A percentile compares a stretch with the other conserved stretches of the same genome.
These are phyloP conservation scores for Oxyteleia sp. DNA, from an alignment of 2,888 invertebrate species.

Conservation along the genomic window DNA sequence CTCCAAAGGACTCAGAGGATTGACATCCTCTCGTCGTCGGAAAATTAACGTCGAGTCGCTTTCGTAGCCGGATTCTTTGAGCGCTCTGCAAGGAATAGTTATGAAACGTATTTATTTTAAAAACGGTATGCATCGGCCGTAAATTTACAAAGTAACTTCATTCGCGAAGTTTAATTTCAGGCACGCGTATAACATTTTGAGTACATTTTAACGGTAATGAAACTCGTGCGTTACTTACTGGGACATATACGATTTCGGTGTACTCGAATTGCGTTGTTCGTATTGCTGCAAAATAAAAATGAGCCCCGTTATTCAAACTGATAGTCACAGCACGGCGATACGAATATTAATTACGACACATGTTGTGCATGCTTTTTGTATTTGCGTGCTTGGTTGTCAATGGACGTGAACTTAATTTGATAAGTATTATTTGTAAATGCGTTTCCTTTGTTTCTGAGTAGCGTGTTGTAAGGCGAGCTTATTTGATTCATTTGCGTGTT, in stretches of 20 bases:
- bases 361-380: slow-evolving; percentile 70
- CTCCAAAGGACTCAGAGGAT: slow-evolving; percentile 93
- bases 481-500: slow-evolving; percentile 1
- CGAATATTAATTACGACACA: slow-evolving; percentile 64
- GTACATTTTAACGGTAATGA: background rate
- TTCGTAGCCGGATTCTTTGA: slow-evolving; percentile 96
- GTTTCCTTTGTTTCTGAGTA: slow-evolving; percentile 1
- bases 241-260: slow-evolving; percentile 93
- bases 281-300: slow-evolving; percentile 89
- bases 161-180: background rate
- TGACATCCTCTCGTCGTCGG: slow-evolving; percentile 91
- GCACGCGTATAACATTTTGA: background rate
- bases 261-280: slow-evolving; percentile 90
- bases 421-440: slow-evolving; percentile 13
- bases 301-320: slow-evolving; percentile 47
- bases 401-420: slow-evolving; percentile 24
- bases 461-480: background rate
- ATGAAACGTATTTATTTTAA: slow-evolving; percentile 8
- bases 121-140: no score
- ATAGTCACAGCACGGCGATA: slow-evolving; percentile 11
- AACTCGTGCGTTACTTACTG: slow-evolving; percentile 89
- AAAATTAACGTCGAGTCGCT: slow-evolving; percentile 96
- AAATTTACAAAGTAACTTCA: background rate
- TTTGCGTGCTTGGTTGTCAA: slow-evolving; percentile 53
- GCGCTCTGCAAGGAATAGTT: slow-evolving; percentile 88